A percentile compares a stretch with the other conserved stretches of the same genome.
Conservation (phyloP, 2,888 invertebrate genomes). For the Boloria euphrosyne region DNA sequence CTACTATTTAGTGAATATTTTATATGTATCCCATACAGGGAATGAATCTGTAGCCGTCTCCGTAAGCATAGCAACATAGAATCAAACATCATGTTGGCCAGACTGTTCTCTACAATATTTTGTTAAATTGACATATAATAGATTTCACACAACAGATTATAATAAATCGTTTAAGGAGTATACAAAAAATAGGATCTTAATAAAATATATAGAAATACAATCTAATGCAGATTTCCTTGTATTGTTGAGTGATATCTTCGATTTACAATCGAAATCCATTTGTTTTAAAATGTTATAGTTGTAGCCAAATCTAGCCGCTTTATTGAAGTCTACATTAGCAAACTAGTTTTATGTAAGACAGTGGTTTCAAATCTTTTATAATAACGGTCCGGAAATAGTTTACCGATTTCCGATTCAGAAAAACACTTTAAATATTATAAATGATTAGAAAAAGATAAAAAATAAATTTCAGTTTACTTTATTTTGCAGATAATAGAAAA, state of each 20-base stretch:
- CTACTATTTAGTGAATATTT: no score
- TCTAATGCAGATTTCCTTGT: slow-evolving; percentile 1
- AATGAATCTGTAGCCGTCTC: no score
- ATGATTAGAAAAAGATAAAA: no score
- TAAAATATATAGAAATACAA: slow-evolving; percentile 11
- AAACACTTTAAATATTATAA: no score
- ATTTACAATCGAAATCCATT: slow-evolving; percentile 17
- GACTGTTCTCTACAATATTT: no score
- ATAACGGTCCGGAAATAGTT: neutral
- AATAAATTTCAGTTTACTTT: no score
- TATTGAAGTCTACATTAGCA: slow-evolving; percentile 26
- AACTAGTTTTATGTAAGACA: slow-evolving; percentile 37
- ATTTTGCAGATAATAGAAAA: no score
- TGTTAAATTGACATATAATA: no score
- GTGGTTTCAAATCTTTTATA: slow-evolving; percentile 1
- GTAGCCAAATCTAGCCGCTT: slow-evolving; percentile 18
- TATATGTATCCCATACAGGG: no score
- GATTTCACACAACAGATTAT: neutral
- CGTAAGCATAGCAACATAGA: no score
- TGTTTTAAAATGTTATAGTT: slow-evolving; percentile 22
- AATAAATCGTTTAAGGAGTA: neutral
- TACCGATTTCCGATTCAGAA: no score
- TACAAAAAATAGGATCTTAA: neutral
- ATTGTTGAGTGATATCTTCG: slow-evolving; percentile 2
- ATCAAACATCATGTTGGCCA: no score